A percentile compares a stretch with the other conserved stretches of the same genome.
Evolutionary conservation across 2,888 invertebrate genomes (phyloP).

Genomic region (Pseudoips prasinana): DNA sequence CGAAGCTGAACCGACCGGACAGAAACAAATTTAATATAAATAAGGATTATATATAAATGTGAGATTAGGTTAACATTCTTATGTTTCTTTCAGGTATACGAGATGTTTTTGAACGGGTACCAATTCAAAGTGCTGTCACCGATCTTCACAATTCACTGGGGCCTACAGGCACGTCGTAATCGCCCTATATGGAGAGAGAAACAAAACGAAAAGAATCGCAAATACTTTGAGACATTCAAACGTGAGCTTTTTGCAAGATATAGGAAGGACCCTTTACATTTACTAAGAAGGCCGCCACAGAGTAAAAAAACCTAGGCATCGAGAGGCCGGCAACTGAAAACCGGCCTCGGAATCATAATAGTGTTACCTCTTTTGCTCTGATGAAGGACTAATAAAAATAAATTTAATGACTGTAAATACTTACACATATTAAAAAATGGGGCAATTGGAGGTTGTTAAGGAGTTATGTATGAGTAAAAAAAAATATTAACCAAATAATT

Average conservation of each 20-base stretch:
- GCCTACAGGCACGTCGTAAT: constrained; percentile 89
- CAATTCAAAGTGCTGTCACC: constrained; percentile 94
- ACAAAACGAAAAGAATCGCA: constrained; percentile 91
- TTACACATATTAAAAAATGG: too few species aligned
- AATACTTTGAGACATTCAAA: constrained; percentile 91
- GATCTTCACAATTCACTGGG: constrained; percentile 95
- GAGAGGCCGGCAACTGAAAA: constrained; percentile 64
- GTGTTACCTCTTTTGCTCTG: constrained; percentile 24
- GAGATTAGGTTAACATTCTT: too few species aligned
- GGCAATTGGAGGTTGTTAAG: too few species aligned
- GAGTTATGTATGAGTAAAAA: too few species aligned
- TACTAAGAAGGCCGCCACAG: constrained; percentile 57
- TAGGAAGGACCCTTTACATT: constrained; percentile 84
- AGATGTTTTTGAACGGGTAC: constrained; percentile 95
- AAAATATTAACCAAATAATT: too few species aligned
- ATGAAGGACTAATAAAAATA: neutral
- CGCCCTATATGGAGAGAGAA: constrained; percentile 93
- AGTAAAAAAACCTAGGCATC: constrained; percentile 75
- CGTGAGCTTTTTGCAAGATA: constrained; percentile 90
- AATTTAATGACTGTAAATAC: too few species aligned
- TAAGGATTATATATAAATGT: too few species aligned
- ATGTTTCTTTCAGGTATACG: constrained; percentile 89
- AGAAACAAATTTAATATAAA: too few species aligned
- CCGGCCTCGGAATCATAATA: constrained; percentile 59
- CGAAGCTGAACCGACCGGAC: too few species aligned